These are phyloP conservation scores for Diacarnus erythraeanus DNA, from an alignment of 37 sponge, comb jelly and placozoan species.

Conservation along the genomic window DNA sequence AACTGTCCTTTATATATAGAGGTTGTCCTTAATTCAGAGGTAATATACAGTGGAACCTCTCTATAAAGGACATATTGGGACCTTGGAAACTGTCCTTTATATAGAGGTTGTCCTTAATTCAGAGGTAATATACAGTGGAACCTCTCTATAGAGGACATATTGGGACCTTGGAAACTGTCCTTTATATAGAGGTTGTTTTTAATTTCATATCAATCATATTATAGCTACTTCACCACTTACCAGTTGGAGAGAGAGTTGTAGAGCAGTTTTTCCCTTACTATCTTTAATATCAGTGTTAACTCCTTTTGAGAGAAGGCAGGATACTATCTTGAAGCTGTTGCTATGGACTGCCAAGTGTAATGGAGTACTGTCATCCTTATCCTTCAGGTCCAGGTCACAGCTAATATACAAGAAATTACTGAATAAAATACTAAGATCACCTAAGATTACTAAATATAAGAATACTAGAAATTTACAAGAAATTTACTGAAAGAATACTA, in stretches of 20 bases:
- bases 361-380: conserved; percentile 27
- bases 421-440: not conserved
- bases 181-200: no score
- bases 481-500: not conserved
- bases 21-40: no score
- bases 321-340: conserved; percentile 6
- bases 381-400: conserved; percentile 46
- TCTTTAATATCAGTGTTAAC: conserved; percentile 26
- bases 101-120: no score
- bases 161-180: no score
- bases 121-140: no score
- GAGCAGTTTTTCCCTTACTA: conserved; percentile 20
- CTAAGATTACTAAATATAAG: not conserved
- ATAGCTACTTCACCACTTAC: conserved; percentile 34
- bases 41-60: no score
- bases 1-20: no score
- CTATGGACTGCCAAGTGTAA: conserved; percentile 28
- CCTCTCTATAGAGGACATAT: no score
- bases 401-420: conserved; percentile 9
- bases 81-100: no score
- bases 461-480: not conserved
- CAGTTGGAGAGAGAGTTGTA: conserved; percentile 28
- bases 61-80: no score
- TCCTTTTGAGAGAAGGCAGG: conserved; percentile 23
- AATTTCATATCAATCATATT: no score